Evolutionary conservation across 2,888 invertebrate genomes (phyloP).

Genomic region (Arge pagana): DNA sequence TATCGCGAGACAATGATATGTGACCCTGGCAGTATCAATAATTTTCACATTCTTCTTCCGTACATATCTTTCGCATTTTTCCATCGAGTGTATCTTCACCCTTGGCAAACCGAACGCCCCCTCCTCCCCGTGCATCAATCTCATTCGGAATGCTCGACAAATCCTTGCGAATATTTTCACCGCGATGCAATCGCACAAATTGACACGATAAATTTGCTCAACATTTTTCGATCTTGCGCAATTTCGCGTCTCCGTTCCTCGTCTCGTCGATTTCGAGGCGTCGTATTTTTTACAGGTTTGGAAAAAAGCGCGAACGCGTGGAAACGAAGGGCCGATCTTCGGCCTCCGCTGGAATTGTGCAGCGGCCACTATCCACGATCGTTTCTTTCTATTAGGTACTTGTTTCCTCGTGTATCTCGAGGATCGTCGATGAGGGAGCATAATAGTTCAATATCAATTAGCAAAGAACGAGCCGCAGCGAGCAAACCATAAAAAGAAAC

Average conservation of each 20-base stretch:
- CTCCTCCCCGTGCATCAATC: background rate
- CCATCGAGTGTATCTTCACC: conserved; percentile 44
- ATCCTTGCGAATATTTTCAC: too few species aligned
- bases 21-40: conserved; percentile 57
- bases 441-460: conserved; percentile 59
- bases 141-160: too few species aligned
- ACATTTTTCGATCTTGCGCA: too few species aligned
- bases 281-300: too few species aligned
- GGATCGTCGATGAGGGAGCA: conserved; percentile 51
- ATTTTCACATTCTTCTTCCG: conserved; percentile 56
- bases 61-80: conserved; percentile 58
- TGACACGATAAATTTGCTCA: too few species aligned
- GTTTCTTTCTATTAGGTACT: conserved; percentile 23
- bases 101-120: conserved; percentile 21
- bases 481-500: conserved; percentile 55
- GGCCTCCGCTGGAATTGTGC: conserved; percentile 16
- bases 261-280: too few species aligned
- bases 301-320: too few species aligned
- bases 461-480: conserved; percentile 45
- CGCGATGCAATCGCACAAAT: too few species aligned
- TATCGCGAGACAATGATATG: conserved; percentile 58
- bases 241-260: too few species aligned
- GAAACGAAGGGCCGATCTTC: conserved; percentile 29
- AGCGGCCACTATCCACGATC: conserved; percentile 20
- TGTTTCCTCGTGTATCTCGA: conserved; percentile 35